These are phyloP conservation scores for Aldrovandia affinis DNA, from an alignment of 2,797 vertebrate species.

Conservation along the genomic window DNA sequence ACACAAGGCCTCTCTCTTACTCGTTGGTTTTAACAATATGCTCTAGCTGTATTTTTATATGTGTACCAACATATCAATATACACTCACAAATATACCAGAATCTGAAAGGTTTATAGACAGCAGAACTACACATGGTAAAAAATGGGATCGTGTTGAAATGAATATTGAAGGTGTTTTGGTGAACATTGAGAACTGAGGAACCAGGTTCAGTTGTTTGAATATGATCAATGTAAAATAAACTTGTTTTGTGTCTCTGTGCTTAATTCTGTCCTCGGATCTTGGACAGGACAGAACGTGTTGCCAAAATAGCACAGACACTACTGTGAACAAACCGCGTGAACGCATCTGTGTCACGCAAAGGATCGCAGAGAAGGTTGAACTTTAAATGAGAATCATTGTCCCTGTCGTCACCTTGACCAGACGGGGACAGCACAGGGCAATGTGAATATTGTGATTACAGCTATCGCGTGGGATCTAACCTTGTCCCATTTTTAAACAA, in stretches of 20 bases:
- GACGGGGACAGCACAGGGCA: not conserved
- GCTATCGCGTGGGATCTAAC: too few relatives aligned
- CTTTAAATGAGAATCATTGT: not conserved
- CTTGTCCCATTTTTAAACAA: not conserved
- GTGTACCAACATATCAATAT: conserved; percentile 49
- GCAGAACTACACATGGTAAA: conserved; percentile 43
- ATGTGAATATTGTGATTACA: not conserved
- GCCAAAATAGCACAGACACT: conserved; percentile 2
- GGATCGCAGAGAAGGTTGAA: not conserved
- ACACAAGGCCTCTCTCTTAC: conserved; percentile 26
- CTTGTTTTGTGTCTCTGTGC: not conserved
- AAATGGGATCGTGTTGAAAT: conserved; percentile 10
- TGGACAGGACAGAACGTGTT: not conserved
- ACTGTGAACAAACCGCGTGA: not conserved
- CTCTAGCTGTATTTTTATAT: conserved; percentile 57
- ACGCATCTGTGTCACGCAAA: not conserved
- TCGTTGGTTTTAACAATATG: conserved; percentile 16
- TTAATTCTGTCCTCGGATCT: not conserved
- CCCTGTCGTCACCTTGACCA: not conserved
- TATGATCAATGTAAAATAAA: conserved; percentile 16
- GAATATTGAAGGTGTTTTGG: conserved; percentile 17
- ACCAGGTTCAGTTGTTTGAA: not conserved
- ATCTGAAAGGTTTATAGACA: conserved; percentile 60
- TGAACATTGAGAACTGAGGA: not conserved
- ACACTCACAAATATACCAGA: conserved; percentile 50